Evolutionary conservation across 1,140 invertebrate species (phyloP), one percentile per base, ranked within the genome.

Genomic region (Sinonovacula constricta): DNA sequence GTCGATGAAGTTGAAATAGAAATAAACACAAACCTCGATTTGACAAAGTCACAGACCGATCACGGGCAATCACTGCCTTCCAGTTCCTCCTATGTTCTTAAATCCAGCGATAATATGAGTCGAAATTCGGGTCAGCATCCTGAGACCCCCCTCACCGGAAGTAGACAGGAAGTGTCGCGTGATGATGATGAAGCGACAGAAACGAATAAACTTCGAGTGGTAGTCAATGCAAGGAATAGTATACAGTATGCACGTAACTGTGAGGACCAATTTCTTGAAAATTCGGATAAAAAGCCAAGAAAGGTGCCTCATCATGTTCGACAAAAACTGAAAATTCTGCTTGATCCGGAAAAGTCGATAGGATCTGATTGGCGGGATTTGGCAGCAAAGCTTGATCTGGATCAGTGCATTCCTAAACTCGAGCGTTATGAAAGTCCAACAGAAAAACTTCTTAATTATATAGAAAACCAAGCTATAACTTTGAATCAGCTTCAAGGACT

Each of bases 231-330:
- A 31, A 69, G 36, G 30, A 63, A 15, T 30, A 30, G 5, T 31
- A 28, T n/a, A n/a, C n/a, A n/a, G n/a, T n/a, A n/a, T n/a, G n/a
- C n/a, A n/a, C n/a, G n/a, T n/a, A n/a, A n/a, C n/a, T n/a, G n/a
- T n/a, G n/a, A n/a, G n/a, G n/a, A n/a, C n/a, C n/a, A n/a, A n/a
- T n/a, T n/a, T n/a, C n/a, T n/a, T n/a, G n/a, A n/a, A n/a, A n/a
- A n/a, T n/a, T n/a, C n/a, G n/a, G n/a, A n/a, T n/a, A n/a, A n/a
- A n/a, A n/a, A 31, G 30, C 34, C 24, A 51, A 53, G 33, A 36
- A 30, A 2, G 56, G 63, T 36, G 51, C 82, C 84, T 3, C 70
- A 82, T 45, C 51, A 76, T n/a, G 62, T 83, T 5, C 79, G 72
- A 51, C 67, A 59, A 24, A 62, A 81, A 1, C 72, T 85, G 12